Evolutionary conservation across 1,140 invertebrate genomes (phyloP).

Genomic region (Bombus balteatus): DNA sequence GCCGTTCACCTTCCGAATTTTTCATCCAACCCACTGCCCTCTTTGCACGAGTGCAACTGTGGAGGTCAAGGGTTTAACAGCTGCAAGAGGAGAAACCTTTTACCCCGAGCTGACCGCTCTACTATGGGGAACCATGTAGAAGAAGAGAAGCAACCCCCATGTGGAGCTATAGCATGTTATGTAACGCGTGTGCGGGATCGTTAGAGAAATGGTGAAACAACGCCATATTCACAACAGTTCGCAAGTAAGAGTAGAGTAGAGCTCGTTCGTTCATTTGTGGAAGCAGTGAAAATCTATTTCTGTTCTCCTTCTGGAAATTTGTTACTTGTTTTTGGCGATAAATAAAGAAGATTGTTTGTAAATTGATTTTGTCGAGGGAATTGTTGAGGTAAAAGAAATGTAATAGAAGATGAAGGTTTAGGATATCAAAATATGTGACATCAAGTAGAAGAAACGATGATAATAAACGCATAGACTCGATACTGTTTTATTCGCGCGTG

Average conservation of each 20-base stretch:
- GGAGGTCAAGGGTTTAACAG: slow-evolving; percentile 78
- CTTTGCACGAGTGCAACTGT: slow-evolving; percentile 45
- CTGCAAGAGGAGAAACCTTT: slow-evolving; percentile 67
- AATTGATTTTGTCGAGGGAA: neutral
- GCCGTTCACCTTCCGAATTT: slow-evolving; percentile 33
- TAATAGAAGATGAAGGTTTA: no score
- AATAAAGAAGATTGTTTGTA: neutral
- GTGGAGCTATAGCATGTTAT: neutral
- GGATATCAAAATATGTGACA: no score
- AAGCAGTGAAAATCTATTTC: no score
- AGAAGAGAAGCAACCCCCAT: slow-evolving; percentile 14
- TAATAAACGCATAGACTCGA: no score
- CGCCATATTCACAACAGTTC: slow-evolving; percentile 42
- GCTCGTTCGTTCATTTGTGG: neutral
- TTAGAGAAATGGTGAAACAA: slow-evolving; percentile 44
- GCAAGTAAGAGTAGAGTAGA: neutral
- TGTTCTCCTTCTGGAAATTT: neutral
- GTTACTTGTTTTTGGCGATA: neutral
- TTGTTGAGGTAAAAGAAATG: no score
- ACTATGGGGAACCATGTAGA: neutral
- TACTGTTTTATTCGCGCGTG: no score
- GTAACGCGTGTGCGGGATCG: slow-evolving; percentile 43
- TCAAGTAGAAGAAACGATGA: no score
- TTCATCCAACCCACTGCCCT: slow-evolving; percentile 47
- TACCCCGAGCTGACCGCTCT: slow-evolving; percentile 53